These are phyloP conservation scores for Capreolus pygargus DNA, from an alignment of 2,113 vertebrate genomes.

Conservation along the genomic window DNA sequence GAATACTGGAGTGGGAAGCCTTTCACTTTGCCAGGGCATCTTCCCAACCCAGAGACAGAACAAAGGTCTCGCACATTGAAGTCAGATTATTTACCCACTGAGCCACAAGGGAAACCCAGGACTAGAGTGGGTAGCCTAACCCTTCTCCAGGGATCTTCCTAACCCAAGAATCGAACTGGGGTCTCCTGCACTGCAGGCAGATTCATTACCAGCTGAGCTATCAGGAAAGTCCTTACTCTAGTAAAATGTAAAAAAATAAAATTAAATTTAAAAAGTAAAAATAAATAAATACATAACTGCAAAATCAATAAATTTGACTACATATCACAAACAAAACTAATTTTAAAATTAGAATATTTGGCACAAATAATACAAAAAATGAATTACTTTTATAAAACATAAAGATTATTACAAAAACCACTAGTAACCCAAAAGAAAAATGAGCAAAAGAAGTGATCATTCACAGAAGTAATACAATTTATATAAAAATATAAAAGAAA, in stretches of 20 bases:
- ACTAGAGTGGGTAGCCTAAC: not conserved
- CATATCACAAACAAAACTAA: not conserved
- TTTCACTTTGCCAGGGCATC: no score
- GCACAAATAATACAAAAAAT: not conserved
- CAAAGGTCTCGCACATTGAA: no score
- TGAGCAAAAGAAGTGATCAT: not conserved
- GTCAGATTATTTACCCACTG: not conserved
- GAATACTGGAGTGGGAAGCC: no score
- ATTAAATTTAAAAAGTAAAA: not conserved
- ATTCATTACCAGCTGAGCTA: not conserved
- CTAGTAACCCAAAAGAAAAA: not conserved
- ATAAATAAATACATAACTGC: not conserved
- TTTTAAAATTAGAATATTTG: not conserved
- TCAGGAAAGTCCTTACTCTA: not conserved
- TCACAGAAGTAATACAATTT: not conserved
- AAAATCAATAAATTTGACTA: not conserved
- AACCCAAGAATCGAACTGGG: not conserved
- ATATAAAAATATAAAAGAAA: not conserved
- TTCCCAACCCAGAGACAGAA: no score
- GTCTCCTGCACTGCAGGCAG: not conserved
- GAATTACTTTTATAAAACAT: not conserved
- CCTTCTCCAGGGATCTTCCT: not conserved
- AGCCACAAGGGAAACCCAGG: not conserved
- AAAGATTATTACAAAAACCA: not conserved
- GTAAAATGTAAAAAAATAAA: not conserved